phyloP scores from a whole-genome alignment of 2,888 invertebrate genomes.

The Lepidocyrtinus sp. region DNA sequence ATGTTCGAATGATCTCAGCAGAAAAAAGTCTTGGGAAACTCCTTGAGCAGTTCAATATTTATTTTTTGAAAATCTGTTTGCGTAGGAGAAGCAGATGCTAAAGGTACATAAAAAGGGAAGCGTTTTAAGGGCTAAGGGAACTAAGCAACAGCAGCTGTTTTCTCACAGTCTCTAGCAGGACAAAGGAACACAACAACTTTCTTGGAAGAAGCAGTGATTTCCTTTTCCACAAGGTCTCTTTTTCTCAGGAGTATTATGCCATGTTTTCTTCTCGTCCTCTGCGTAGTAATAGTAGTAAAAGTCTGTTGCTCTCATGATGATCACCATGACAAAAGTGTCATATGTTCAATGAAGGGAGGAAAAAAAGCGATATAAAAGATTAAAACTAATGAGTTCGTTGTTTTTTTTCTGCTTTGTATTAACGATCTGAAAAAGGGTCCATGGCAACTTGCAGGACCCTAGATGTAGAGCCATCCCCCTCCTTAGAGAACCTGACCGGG shows the following conservation, averaged over 20 bases:
- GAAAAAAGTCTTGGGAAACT: too few species aligned
- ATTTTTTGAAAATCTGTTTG: neutral
- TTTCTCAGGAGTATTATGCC: slow-evolving; percentile 57
- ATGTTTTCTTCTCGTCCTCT: too few species aligned
- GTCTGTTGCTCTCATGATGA: too few species aligned
- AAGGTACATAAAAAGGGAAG: too few species aligned
- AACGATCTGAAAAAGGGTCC: slow-evolving; percentile 31
- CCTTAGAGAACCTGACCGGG: slow-evolving; percentile 21
- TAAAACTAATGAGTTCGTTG: slow-evolving; percentile 61
- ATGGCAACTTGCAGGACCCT: neutral
- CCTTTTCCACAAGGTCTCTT: neutral
- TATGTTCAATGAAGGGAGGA: slow-evolving; percentile 51
- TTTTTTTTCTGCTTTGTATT: too few species aligned
- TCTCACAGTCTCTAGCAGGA: slow-evolving; percentile 44
- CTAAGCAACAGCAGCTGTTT: slow-evolving; percentile 63
- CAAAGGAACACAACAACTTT: slow-evolving; percentile 30
- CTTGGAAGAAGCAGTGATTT: slow-evolving; percentile 38
- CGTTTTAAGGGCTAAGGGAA: too few species aligned
- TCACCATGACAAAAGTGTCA: too few species aligned
- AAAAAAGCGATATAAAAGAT: slow-evolving; percentile 42
- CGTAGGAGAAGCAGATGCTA: too few species aligned
- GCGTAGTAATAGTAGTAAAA: too few species aligned
- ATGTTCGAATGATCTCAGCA: too few species aligned
- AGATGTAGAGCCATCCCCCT: neutral
- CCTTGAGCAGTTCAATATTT: too few species aligned